Percentiles rank a stretch among this genome's conserved stretches.
These are phyloP conservation scores for Platycheirus albimanus DNA, from an alignment of 2,888 invertebrate genomes.

Conservation along the genomic window DNA sequence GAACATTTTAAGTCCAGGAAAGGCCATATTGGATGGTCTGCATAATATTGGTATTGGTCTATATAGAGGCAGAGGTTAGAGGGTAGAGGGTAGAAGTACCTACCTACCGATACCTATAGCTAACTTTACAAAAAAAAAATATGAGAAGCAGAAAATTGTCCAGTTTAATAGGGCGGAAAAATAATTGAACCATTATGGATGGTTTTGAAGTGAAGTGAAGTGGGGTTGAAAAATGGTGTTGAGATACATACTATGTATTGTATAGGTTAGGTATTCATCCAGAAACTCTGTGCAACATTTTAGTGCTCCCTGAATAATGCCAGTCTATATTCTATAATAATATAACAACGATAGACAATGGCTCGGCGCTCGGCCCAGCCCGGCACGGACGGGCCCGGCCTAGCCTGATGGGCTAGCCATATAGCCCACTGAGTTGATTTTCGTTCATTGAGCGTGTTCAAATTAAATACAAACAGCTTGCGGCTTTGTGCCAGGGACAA, in stretches of 20 bases:
- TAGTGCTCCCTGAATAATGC: constrained; percentile 4
- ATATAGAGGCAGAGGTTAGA: background rate
- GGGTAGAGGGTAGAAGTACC: background rate
- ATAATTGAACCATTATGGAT: constrained; percentile 86
- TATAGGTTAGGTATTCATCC: constrained; percentile 18
- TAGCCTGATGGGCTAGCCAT: background rate
- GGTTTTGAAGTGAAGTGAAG: constrained; percentile 38
- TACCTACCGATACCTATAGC: background rate
- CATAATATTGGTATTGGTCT: background rate
- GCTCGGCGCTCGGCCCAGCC: no score
- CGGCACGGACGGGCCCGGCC: no score
- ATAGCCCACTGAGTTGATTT: constrained; percentile 52
- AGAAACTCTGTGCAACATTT: constrained; percentile 34
- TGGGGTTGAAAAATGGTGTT: constrained; percentile 24
- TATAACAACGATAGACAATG: constrained; percentile 51
- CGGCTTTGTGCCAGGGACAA: constrained; percentile 34
- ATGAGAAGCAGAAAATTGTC: constrained; percentile 72
- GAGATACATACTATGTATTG: constrained; percentile 29
- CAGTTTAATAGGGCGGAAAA: constrained; percentile 92
- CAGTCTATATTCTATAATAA: background rate
- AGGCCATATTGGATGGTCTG: no score
- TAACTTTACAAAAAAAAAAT: no score
- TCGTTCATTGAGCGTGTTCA: constrained; percentile 58
- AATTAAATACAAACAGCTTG: constrained; percentile 45
- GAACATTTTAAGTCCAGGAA: background rate